Percentiles rank a stretch among this genome's conserved stretches.
Conservation (phyloP, 2,888 invertebrate genomes). For the Ommatoiulus sabulosus region DNA sequence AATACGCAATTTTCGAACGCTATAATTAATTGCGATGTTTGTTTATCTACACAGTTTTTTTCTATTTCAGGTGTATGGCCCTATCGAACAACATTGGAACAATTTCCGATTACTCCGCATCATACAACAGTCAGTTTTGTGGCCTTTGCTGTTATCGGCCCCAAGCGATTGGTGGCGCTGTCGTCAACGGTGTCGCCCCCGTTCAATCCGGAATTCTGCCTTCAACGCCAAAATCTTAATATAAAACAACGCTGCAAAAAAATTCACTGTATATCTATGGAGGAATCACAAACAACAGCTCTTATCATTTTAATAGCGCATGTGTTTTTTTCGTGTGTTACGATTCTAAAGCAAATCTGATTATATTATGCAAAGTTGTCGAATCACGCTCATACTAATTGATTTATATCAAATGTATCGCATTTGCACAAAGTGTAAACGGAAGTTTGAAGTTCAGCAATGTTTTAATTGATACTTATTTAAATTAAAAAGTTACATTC, state of each 20-base stretch:
- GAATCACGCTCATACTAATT: neutral
- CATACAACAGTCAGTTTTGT: slow-evolving; percentile 47
- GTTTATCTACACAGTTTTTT: neutral
- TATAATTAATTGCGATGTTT: too few species aligned
- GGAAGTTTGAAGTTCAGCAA: too few species aligned
- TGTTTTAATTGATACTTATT: too few species aligned
- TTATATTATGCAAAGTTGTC: neutral
- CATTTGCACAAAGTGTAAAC: too few species aligned
- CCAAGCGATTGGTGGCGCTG: neutral
- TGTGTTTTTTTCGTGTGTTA: neutral
- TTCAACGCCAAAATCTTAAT: neutral
- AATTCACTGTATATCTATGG: neutral
- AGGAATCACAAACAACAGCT: neutral
- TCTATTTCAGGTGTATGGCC: slow-evolving; percentile 52
- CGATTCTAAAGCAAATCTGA: neutral
- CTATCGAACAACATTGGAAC: neutral
- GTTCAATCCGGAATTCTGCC: neutral
- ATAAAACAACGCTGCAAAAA: neutral
- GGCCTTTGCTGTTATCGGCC: slow-evolving; percentile 54
- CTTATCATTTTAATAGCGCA: neutral
- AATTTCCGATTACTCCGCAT: slow-evolving; percentile 8
- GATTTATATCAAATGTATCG: too few species aligned
- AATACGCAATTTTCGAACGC: too few species aligned
- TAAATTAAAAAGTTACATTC: too few species aligned
- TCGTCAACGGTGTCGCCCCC: slow-evolving; percentile 21